Evolutionary conservation across 2,888 invertebrate species (phyloP), one percentile per base, ranked within the genome.

Genomic region (Caenorhabditis sp.): DNA sequence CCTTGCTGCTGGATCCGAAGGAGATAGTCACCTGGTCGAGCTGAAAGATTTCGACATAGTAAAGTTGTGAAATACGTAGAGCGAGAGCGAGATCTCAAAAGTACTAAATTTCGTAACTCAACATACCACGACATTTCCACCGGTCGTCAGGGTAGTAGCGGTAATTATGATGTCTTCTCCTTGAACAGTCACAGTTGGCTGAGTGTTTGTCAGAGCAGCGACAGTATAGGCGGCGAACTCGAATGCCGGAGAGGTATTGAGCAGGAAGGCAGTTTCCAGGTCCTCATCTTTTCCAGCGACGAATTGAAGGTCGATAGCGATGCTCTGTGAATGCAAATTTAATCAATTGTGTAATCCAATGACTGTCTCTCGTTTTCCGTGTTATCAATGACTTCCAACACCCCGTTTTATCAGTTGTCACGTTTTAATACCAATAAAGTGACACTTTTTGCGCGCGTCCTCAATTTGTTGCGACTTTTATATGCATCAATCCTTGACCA

Each of bases 191-290:
- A 70, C 52, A 32, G 63, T 70, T 58, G 70, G 58, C 45, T 70
- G 43, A 9, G 70, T 59, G 20, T 70, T 80, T 22, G 81, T 70
- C 50, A 87, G 70, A 9, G 85, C 86, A 37, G 84, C 85, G 13
- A 87, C 72, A 13, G 87, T 84, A 75, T 83, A 84, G 24, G 84
- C 86, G 46, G 82, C 79, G 43, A 87, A 66, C 26, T 87, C 87
- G 70, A 87, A 87, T 46, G 84, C 84, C 32, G 87, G 86, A 8
- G 83, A 82, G 17, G 80, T 79, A 53, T 84, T 83, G 46, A 85
- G 65, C 59, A 85, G 77, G 77, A 87, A 81, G 17, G 81, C 66
- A 32, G 76, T 68, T 39, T 84, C 80, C 52, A 86, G 13, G 22
- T 81, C 82, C 26, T 74, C 66, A 46, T 55, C 73, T 7, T 26